These are phyloP conservation scores for Cerastis rubricosa DNA, from an alignment of 2,888 invertebrate species.

Conservation along the genomic window DNA sequence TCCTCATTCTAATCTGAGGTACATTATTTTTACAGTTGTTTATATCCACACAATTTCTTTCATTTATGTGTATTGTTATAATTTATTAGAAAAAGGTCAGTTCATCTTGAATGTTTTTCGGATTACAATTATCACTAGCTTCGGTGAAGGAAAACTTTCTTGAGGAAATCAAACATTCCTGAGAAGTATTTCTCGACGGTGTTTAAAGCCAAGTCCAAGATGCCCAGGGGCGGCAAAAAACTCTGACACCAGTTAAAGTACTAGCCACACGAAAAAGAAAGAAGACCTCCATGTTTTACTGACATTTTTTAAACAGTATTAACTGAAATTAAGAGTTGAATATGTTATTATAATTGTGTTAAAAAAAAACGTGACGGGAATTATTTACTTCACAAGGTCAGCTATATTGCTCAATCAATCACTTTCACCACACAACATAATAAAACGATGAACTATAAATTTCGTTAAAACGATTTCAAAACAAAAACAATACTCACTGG, in stretches of 20 bases:
- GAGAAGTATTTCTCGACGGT: no score
- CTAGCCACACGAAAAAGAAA: no score
- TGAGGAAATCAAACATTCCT: no score
- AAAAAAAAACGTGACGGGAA: background rate
- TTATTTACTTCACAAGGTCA: background rate
- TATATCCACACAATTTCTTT: background rate
- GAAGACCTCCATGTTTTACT: background rate
- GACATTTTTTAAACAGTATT: background rate
- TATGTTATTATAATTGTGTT: background rate
- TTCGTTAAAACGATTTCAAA: background rate
- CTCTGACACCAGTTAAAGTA: no score
- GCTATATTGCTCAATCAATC: background rate
- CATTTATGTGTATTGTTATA: background rate
- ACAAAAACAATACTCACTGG: constrained; percentile 68
- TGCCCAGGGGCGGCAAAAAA: no score
- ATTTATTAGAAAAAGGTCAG: background rate
- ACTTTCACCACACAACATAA: background rate
- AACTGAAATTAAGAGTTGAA: background rate
- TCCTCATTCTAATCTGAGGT: background rate
- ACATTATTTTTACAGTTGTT: background rate
- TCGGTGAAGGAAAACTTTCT: no score
- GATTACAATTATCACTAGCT: no score
- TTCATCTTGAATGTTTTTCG: background rate
- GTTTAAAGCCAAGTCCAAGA: no score
- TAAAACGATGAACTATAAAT: background rate